These are phyloP conservation scores for Drosophila setosimentum DNA, from an alignment of 2,888 invertebrate genomes.

Conservation along the genomic window DNA sequence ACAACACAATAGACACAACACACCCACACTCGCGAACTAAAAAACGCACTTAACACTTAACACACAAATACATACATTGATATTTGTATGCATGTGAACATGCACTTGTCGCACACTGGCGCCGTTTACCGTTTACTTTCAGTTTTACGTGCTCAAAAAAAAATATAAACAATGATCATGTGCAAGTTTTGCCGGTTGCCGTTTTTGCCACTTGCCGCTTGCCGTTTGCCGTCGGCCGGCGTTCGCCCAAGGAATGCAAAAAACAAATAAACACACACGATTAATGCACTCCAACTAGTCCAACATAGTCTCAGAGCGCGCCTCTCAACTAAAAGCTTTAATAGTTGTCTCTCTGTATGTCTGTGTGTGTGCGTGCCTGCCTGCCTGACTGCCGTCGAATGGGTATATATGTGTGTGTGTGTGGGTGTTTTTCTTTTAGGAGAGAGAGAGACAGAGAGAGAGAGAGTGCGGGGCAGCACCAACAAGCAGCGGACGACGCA, in stretches of 20 bases:
- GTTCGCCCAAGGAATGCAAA: conserved; percentile 36
- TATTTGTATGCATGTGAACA: background rate
- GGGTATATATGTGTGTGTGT: conserved; percentile 7
- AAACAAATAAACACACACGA: conserved; percentile 25
- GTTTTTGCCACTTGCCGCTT: conserved; percentile 38
- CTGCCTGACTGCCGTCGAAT: conserved; percentile 4
- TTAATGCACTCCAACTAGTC: conserved; percentile 2
- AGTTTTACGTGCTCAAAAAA: conserved; percentile 60
- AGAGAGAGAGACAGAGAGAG: conserved; percentile 6
- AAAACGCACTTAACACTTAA: conserved; percentile 34
- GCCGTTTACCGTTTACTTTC: conserved; percentile 40
- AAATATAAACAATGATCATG: conserved; percentile 9
- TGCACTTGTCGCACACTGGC: conserved; percentile 23
- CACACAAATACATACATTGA: conserved; percentile 7
- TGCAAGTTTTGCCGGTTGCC: conserved; percentile 49
- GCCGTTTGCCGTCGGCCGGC: conserved; percentile 66
- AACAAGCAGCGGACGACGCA: conserved; percentile 74
- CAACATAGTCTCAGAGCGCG: conserved; percentile 7
- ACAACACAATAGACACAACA: background rate
- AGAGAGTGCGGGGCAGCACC: conserved; percentile 43
- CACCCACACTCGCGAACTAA: background rate
- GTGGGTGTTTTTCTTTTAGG: conserved; percentile 4
- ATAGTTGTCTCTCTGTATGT: conserved; percentile 3
- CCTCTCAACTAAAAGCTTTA: conserved; percentile 6
- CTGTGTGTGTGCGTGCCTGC: background rate